Base-by-base conservation (phyloP, 2,888 invertebrate genomes). In the Polymixis lichenea region DNA sequence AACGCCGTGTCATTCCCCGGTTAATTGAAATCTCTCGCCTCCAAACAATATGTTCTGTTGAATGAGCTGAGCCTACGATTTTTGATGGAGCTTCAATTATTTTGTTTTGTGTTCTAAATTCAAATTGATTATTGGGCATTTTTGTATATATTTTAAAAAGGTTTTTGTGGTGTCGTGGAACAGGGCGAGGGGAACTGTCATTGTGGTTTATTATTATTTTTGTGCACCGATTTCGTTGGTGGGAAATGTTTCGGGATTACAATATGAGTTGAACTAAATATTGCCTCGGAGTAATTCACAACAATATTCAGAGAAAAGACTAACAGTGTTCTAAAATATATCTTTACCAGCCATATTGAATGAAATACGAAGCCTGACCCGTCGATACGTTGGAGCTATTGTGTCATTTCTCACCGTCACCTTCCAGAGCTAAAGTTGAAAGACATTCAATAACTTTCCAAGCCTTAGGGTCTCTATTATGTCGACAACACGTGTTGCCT, bases 21-120 rank as follows among this genome's bases (percentile, higher is more conserved):
- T 89, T 93, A 94, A 94, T 94, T 93, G 92, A 94, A 93, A 91
- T 85, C 89, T 90, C 91, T 89, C 87, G 77, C 82, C 78, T 80
- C 73, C 76, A 79, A 85, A 88, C 88, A 89, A 89, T 89, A 76
- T 85, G 80, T 71, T 74, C 60, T 56, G 56, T 68, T 75, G 75
- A 81, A 81, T 83, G 77, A 75, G 85, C 80, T 84, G 85, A 85
- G 61, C 46, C 68, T 71, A 82, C 82, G 46, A 86, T 82, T 88
- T 86, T 83, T 87, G 80, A 86, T 77, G 80, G n/a, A 62, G 68
- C 38, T 51, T 74, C 75, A 75, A 71, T 72, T 75, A 79, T 77
- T 73, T 88, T 75, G 78, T 73, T 78, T 72, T 55, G 32, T 72
- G 62, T 66, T 74, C 58, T 56, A 62, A 67, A 77, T 70, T 61